These are phyloP conservation scores for Folsomia manolachei DNA, from an alignment of 2,888 invertebrate genomes.

Conservation along the genomic window DNA sequence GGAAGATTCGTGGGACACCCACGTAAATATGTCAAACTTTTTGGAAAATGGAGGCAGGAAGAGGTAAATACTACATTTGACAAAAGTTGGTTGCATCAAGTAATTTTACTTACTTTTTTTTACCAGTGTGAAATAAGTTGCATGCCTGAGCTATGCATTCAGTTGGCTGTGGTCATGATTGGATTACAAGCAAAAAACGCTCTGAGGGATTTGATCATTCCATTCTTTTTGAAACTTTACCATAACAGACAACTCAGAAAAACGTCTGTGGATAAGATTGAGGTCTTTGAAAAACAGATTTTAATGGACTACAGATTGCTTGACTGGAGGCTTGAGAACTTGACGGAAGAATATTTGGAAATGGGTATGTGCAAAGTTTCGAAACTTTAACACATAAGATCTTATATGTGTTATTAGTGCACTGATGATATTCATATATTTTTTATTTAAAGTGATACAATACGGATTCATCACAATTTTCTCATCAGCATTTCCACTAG, in stretches of 20 bases:
- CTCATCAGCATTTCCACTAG: slow-evolving; percentile 93
- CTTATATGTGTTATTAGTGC: not conserved
- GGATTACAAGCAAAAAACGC: slow-evolving; percentile 92
- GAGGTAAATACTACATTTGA: slow-evolving; percentile 68
- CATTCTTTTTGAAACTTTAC: slow-evolving; percentile 53
- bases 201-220: slow-evolving; percentile 79
- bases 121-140: slow-evolving; percentile 62
- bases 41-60: slow-evolving; percentile 71
- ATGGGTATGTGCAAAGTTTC: slow-evolving; percentile 68
- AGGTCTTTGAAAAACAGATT: slow-evolving; percentile 62
- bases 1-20: slow-evolving; percentile 82
- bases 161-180: slow-evolving; percentile 90
- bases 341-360: slow-evolving; percentile 95
- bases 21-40: slow-evolving; percentile 69
- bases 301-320: slow-evolving; percentile 81
- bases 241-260: not conserved
- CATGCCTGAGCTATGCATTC: slow-evolving; percentile 86
- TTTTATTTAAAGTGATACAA: slow-evolving; percentile 70
- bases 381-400: not conserved
- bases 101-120: not conserved
- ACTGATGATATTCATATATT: not conserved
- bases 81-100: not conserved
- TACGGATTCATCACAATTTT: slow-evolving; percentile 97
- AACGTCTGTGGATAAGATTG: not conserved
- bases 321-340: slow-evolving; percentile 77